Conservation (phyloP, 2,113 vertebrate genomes). For the Mesocricetus auratus region DNA sequence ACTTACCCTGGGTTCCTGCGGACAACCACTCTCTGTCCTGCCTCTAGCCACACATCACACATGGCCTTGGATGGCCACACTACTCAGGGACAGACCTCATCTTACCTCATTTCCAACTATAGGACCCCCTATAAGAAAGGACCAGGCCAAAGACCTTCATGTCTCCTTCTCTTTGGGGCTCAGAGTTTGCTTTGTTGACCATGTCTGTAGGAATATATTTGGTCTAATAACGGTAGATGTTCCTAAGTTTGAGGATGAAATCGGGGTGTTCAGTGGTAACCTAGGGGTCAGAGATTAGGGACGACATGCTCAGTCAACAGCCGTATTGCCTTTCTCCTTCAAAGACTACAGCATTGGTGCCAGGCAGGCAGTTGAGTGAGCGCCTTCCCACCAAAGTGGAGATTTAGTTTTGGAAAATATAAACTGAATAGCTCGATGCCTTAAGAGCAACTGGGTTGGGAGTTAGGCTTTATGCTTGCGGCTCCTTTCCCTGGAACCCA, state of each 20-base stretch:
- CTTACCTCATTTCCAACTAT: neutral
- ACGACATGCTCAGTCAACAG: neutral
- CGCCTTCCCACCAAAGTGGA: neutral
- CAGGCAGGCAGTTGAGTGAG: neutral
- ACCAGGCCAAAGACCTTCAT: neutral
- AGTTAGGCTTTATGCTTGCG: neutral
- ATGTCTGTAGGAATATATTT: conserved; percentile 1
- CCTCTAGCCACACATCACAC: neutral
- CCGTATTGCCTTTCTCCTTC: neutral
- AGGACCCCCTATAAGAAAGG: neutral
- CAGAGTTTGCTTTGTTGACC: neutral
- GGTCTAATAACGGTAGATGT: neutral
- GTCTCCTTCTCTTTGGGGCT: neutral
- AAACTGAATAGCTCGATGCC: conserved; percentile 32
- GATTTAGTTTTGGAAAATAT: conserved; percentile 48
- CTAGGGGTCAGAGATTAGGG: conserved; percentile 9
- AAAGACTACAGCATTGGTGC: conserved; percentile 3
- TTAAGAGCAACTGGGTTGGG: neutral
- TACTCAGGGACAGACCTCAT: neutral
- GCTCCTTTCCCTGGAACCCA: neutral
- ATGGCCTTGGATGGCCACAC: neutral
- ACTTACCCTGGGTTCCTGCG: neutral
- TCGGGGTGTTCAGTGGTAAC: neutral
- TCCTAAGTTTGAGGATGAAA: conserved; percentile 22
- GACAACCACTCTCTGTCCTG: neutral